Evolutionary conservation across 2,888 invertebrate species (phyloP).

Genomic region (Clistopyga incitator): DNA sequence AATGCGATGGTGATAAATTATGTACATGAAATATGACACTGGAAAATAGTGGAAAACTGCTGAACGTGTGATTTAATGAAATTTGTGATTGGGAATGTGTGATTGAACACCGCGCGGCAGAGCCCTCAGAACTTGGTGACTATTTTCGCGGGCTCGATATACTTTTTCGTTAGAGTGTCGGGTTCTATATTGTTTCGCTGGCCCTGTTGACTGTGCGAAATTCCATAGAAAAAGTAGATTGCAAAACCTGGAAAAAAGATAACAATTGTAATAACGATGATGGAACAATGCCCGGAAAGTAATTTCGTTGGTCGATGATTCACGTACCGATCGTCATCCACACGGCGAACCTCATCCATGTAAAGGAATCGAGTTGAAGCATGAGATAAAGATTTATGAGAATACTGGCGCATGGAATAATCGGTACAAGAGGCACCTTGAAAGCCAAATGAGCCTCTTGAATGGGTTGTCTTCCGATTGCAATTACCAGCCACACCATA

Average conservation of each 20-base stretch:
- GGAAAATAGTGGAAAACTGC: background rate
- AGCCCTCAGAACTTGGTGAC: conserved; percentile 69
- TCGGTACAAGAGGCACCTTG: conserved; percentile 93
- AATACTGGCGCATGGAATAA: conserved; percentile 93
- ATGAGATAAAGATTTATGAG: conserved; percentile 96
- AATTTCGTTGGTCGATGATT: background rate
- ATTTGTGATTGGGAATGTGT: too few species aligned
- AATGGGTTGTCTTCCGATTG: conserved; percentile 90
- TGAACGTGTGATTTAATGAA: too few species aligned
- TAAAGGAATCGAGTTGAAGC: conserved; percentile 93
- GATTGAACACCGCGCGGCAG: too few species aligned
- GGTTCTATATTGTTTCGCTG: conserved; percentile 75
- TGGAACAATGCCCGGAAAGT: conserved; percentile 3
- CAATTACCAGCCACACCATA: conserved; percentile 86
- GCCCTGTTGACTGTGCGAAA: conserved; percentile 90
- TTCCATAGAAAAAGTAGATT: conserved; percentile 95
- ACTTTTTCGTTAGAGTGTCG: conserved; percentile 73
- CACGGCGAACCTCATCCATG: conserved; percentile 94
- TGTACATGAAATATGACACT: conserved; percentile 46
- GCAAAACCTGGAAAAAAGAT: conserved; percentile 87
- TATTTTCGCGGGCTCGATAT: conserved; percentile 72
- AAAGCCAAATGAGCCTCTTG: conserved; percentile 88
- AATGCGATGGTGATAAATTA: conserved; percentile 46
- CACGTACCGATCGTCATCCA: conserved; percentile 92
- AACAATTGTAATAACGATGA: background rate